Evolutionary conservation across 2,797 vertebrate species (phyloP), one percentile per base, ranked within the genome.

Genomic region (Poecile montanus): DNA sequence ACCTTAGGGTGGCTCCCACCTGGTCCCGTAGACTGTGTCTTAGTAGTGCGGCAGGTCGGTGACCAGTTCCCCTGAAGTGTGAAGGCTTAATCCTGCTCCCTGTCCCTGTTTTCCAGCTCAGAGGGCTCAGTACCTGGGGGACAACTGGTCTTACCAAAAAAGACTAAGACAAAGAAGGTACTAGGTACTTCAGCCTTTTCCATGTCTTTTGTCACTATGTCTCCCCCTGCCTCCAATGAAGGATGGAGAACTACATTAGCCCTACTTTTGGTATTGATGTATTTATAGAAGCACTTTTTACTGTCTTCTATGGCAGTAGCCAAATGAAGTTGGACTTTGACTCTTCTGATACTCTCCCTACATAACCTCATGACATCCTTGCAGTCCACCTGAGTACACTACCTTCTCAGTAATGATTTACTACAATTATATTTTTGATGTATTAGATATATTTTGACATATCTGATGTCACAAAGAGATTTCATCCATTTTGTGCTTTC

Each of bases 401-500:
- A 83, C 2, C 3, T 11, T 62, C 57, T 76, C 30, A 56, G 38
- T 70, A 70, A 73, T 30, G 6, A 66, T 57, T 61, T 44, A n/a
- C 7, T 77, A 54, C 54, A 57, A 11, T 53, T 62, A 16, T 29
- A 45, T 10, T 70, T 78, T 66, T 42, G 19, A 62, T 42, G 38
- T 30, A 42, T 42, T 62, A 42, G 27, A 42, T 42, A 30, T 15
- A 42, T 61, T 61, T 40, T 42, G 27, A 42, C 16, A 30, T 23
- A 48, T 16, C 70, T 53, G 63, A 84, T 54, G 32, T 71, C 79
- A 77, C n/a, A 79, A 40, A 40, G 77, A 85, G 45, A 50, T 89
- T 96, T 91, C 40, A 77, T 60, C 67, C 61, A 82, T 88, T 87
- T 71, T 72, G 56, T n/a, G 91, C 40, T 88, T 85, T 70, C 62